Evolutionary conservation across 2,797 vertebrate genomes (phyloP).

Genomic region (Propithecus deckenii): DNA sequence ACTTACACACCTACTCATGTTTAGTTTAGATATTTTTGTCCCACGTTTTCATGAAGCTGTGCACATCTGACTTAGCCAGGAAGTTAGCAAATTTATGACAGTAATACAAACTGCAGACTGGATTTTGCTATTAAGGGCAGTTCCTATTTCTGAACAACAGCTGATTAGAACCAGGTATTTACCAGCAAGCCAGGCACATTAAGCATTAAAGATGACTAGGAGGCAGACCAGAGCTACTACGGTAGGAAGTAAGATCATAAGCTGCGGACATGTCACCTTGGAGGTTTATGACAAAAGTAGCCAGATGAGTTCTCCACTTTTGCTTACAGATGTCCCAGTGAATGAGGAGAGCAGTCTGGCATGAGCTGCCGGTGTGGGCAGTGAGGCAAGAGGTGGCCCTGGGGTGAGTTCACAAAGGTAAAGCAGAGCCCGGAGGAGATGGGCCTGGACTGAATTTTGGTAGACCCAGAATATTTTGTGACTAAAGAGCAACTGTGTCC

Average conservation of each 20-base stretch:
- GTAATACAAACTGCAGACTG: background rate
- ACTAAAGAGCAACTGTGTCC: background rate
- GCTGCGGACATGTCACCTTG: too few relatives aligned
- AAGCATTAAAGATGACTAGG: background rate
- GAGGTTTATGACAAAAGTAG: background rate
- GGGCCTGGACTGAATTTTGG: background rate
- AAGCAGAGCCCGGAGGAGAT: background rate
- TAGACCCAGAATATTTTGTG: background rate
- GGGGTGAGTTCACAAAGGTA: background rate
- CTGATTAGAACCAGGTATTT: background rate
- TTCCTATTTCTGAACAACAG: background rate
- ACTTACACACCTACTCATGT: background rate
- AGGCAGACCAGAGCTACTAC: background rate
- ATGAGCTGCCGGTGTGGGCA: background rate
- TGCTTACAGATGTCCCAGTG: background rate
- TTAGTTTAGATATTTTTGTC: background rate
- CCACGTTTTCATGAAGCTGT: background rate
- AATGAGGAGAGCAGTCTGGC: background rate
- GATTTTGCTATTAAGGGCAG: background rate
- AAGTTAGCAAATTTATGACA: background rate
- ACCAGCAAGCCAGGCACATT: background rate
- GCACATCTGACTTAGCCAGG: background rate
- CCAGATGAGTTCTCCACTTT: background rate
- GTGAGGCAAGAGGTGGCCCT: background rate
- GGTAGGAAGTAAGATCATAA: background rate